A percentile compares a stretch with the other conserved stretches of the same genome.
Conservation (phyloP, 2,797 vertebrate genomes). For the Picus viridis region DNA sequence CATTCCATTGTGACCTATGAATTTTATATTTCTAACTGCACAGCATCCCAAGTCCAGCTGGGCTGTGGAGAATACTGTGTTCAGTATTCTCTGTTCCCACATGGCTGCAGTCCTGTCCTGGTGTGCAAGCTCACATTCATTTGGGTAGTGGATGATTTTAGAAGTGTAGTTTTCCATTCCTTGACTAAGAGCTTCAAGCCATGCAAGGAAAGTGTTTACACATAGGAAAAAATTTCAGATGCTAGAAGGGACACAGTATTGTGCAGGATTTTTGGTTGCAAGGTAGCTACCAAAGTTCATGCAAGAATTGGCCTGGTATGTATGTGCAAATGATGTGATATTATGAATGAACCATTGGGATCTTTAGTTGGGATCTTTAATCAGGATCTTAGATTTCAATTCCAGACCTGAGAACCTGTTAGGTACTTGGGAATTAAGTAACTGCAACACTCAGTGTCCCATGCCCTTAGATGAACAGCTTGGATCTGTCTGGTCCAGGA, state of each 20-base stretch:
- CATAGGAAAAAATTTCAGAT: not conserved
- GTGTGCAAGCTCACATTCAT: not conserved
- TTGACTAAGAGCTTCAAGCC: not conserved
- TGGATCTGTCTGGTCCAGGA: not conserved
- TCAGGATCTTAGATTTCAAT: not conserved
- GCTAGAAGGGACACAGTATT: not conserved
- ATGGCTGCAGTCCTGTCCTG: not conserved
- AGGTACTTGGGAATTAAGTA: not conserved
- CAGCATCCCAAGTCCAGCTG: not conserved
- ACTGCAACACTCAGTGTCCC: not conserved
- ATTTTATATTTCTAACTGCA: not conserved
- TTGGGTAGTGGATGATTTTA: not conserved
- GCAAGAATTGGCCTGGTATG: not conserved
- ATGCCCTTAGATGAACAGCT: not conserved
- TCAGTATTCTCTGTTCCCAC: not conserved
- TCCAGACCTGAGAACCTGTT: not conserved
- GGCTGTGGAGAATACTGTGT: not conserved
- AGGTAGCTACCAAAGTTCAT: not conserved
- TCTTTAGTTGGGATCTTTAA: not conserved
- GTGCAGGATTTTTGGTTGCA: not conserved
- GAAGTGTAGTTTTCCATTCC: not conserved
- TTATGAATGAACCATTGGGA: no score
- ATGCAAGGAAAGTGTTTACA: not conserved
- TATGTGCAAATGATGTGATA: no score
- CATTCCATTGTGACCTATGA: not conserved